phyloP scores from a whole-genome alignment of 2,888 invertebrate genomes.

The Brenthis daphne region DNA sequence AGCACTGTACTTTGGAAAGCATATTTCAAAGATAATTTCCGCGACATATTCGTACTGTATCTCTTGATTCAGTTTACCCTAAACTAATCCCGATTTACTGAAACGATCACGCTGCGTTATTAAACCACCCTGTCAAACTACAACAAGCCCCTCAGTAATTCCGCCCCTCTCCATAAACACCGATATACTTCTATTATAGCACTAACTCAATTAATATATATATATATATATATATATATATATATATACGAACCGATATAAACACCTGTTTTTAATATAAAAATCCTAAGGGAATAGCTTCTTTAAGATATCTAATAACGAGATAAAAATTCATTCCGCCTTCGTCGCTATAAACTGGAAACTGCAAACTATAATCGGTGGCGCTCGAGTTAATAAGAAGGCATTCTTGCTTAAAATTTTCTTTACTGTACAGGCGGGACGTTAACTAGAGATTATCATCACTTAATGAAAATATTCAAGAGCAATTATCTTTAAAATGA shows the following conservation, averaged over 20 bases:
- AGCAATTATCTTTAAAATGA: constrained; percentile 57
- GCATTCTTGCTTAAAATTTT: constrained; percentile 52
- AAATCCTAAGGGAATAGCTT: constrained; percentile 38
- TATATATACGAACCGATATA: constrained; percentile 28
- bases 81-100: constrained; percentile 74
- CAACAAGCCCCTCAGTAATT: constrained; percentile 75
- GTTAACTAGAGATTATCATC: constrained; percentile 55
- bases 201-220: constrained; percentile 54
- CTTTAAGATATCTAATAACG: constrained; percentile 28
- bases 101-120: constrained; percentile 71
- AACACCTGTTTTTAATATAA: constrained; percentile 40
- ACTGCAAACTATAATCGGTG: constrained; percentile 49
- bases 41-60: constrained; percentile 64
- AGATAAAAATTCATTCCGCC: constrained; percentile 33
- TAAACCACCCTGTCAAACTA: constrained; percentile 79
- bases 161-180: constrained; percentile 61
- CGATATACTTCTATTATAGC: constrained; percentile 61
- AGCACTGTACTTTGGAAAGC: background rate
- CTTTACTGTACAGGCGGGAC: constrained; percentile 51
- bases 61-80: constrained; percentile 59
- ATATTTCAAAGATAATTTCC: constrained; percentile 39
- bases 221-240: constrained; percentile 42
- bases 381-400: constrained; percentile 54
- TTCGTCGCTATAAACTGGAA: constrained; percentile 42
- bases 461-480: constrained; percentile 59